Evolutionary conservation across 2,888 invertebrate species (phyloP).

Genomic region (Thereva unica): DNA sequence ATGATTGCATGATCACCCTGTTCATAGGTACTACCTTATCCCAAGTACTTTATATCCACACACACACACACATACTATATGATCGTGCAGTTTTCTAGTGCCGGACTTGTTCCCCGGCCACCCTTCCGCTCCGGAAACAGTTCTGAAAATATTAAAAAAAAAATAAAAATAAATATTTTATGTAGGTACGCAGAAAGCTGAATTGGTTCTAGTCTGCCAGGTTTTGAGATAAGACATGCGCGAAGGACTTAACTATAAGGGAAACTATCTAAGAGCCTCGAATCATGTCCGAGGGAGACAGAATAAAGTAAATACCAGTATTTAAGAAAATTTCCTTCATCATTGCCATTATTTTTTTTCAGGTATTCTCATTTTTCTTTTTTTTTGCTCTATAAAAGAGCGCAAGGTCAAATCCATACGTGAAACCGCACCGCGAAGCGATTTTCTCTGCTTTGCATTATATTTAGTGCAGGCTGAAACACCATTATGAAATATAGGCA

Average conservation of each 20-base stretch:
- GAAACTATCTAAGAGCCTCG: slow-evolving; percentile 21
- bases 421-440: not conserved
- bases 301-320: slow-evolving; percentile 8
- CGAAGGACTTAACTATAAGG: not conserved
- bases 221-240: not conserved
- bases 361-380: slow-evolving; percentile 1
- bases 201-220: slow-evolving; percentile 19
- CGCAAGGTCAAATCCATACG: slow-evolving; percentile 28
- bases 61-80: too few relatives aligned
- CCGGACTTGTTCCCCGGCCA: not conserved
- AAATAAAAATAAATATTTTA: slow-evolving; percentile 28
- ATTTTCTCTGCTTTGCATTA: slow-evolving; percentile 3
- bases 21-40: not conserved
- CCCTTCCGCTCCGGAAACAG: not conserved
- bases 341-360: not conserved
- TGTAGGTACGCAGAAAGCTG: slow-evolving; percentile 25
- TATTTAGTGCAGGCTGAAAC: too few relatives aligned
- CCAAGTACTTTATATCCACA: too few relatives aligned
- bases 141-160: not conserved
- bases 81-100: too few relatives aligned
- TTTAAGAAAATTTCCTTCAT: not conserved
- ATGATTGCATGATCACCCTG: slow-evolving; percentile 19
- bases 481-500: too few relatives aligned
- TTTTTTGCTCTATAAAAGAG: slow-evolving; percentile 18
- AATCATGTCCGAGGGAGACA: slow-evolving; percentile 13